Percentiles rank a stretch among this genome's conserved stretches.
phyloP scores from a whole-genome alignment of 2,888 invertebrate genomes.

The Macrophya alboannulata region DNA sequence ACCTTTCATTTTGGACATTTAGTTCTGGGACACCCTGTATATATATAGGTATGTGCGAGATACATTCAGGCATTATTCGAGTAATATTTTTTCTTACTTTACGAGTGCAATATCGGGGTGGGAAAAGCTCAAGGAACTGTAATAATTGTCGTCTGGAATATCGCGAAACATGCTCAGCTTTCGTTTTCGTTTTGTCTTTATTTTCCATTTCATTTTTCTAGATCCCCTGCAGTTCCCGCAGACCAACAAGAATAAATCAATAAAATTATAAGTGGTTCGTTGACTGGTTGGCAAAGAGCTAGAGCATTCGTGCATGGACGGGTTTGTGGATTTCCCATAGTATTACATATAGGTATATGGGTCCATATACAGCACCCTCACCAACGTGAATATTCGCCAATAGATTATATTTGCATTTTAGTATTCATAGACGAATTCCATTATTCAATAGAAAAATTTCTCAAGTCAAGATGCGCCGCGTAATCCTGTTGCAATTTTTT shows the following conservation, averaged over 20 bases:
- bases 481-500: neutral
- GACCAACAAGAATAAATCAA: neutral
- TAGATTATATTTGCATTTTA: conserved; percentile 26
- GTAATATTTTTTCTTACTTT: conserved; percentile 20
- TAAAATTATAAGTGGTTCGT: conserved; percentile 4
- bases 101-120: neutral
- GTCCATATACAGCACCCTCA: no score
- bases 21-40: no score
- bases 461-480: neutral
- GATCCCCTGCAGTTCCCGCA: neutral
- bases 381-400: neutral
- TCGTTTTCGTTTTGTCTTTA: neutral
- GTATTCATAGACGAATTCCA: neutral
- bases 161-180: neutral
- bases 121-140: no score
- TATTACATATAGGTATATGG: neutral
- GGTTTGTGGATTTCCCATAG: neutral
- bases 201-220: neutral
- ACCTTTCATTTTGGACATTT: no score
- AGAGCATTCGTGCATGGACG: neutral
- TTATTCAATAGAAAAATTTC: neutral
- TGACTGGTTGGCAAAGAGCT: neutral
- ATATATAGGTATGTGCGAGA: neutral
- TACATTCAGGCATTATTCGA: conserved; percentile 12
- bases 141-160: conserved; percentile 14